Percentiles rank a stretch among this genome's conserved stretches.
These are phyloP conservation scores for Drosophila obscura DNA, from an alignment of 1,140 invertebrate genomes.

Conservation along the genomic window DNA sequence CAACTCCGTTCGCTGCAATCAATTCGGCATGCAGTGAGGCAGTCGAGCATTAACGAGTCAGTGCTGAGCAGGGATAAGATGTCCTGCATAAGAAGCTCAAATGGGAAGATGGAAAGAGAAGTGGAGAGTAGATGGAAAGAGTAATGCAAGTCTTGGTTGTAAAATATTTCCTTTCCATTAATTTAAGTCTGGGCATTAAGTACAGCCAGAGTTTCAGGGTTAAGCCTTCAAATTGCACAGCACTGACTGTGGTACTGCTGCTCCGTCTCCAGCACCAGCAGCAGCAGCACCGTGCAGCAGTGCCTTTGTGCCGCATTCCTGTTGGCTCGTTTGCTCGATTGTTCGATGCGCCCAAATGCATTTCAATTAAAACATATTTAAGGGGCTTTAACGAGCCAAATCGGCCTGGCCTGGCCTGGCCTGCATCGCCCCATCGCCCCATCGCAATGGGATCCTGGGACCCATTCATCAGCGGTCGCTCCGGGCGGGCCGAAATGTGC, in stretches of 20 bases:
- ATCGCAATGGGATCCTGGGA: conserved; percentile 25
- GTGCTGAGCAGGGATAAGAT: conserved; percentile 23
- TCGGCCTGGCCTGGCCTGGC: neutral
- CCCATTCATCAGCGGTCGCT: conserved; percentile 55
- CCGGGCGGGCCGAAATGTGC: neutral
- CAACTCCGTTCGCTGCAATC: conserved; percentile 18
- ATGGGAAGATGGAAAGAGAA: neutral
- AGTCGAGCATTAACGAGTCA: conserved; percentile 26
- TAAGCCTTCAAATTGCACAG: neutral
- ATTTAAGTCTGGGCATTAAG: too few relatives aligned
- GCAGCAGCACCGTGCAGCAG: neutral
- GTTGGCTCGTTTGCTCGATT: conserved; percentile 39
- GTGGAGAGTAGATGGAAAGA: neutral
- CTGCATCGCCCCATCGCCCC: neutral
- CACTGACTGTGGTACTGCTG: conserved; percentile 21
- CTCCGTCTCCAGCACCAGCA: neutral
- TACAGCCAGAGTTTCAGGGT: too few relatives aligned
- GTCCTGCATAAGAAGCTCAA: too few relatives aligned
- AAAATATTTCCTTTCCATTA: too few relatives aligned
- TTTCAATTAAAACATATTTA: conserved; percentile 80
- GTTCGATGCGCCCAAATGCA: conserved; percentile 69
- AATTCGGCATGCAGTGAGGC: conserved; percentile 8
- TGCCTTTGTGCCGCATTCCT: conserved; percentile 38
- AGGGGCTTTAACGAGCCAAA: conserved; percentile 41
- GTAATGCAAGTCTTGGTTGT: too few relatives aligned